phyloP scores from a whole-genome alignment of 1,140 invertebrate genomes.

The Probaryconus sp. region DNA sequence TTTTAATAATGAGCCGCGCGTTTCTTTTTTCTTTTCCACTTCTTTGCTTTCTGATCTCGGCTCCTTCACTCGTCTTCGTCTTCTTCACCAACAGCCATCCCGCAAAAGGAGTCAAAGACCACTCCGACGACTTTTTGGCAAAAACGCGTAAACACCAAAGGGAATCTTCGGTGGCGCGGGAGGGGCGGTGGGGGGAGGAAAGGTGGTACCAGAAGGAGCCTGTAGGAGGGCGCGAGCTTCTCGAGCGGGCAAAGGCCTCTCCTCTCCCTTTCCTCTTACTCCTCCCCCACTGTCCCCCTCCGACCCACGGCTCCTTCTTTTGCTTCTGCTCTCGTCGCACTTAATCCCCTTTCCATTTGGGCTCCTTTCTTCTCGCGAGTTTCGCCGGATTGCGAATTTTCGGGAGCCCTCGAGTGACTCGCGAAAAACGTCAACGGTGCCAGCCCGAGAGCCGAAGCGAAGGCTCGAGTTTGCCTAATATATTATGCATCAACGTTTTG shows the following conservation, averaged over 20 bases:
- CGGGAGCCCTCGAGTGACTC: conserved; percentile 47
- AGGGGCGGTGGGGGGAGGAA: background rate
- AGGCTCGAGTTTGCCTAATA: conserved; percentile 16
- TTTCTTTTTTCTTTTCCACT: conserved; percentile 27
- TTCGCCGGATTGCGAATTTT: conserved; percentile 54
- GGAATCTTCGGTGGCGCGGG: conserved; percentile 25
- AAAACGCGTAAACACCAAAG: conserved; percentile 60
- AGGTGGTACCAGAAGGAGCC: background rate
- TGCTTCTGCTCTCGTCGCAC: too few species aligned
- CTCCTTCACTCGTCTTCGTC: conserved; percentile 26
- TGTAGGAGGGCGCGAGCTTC: conserved; percentile 17
- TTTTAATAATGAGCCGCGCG: conserved; percentile 59
- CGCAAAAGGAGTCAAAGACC: conserved; percentile 59
- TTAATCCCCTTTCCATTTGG: conserved; percentile 42
- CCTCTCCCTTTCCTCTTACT: too few species aligned
- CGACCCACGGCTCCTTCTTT: conserved; percentile 43
- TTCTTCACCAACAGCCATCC: conserved; percentile 23
- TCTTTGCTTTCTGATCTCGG: background rate
- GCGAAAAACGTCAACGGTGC: conserved; percentile 39
- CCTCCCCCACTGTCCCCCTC: too few species aligned
- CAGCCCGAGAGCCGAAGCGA: background rate
- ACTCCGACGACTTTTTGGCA: conserved; percentile 59
- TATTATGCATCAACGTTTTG: conserved; percentile 45
- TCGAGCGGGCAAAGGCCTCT: conserved; percentile 56
- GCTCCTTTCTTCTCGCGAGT: conserved; percentile 57